Conservation (phyloP, 2,113 vertebrate genomes). For the Chrysemys picta region DNA sequence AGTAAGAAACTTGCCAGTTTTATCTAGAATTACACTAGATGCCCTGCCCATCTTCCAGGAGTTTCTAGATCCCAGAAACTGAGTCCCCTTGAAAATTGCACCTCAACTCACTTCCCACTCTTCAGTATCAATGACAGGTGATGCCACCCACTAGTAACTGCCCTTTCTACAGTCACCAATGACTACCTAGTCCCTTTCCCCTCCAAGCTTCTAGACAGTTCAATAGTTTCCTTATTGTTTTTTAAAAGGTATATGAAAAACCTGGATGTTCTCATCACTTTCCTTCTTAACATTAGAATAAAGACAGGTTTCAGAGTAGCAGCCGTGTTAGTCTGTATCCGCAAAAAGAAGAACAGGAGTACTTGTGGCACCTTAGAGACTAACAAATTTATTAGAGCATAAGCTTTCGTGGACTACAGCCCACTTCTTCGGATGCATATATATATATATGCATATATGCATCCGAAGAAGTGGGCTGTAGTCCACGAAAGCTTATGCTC, state of each 20-base stretch:
- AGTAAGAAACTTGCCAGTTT: neutral
- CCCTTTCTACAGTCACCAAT: neutral
- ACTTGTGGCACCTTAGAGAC: no score
- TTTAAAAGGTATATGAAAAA: neutral
- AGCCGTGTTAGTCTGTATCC: no score
- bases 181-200: neutral
- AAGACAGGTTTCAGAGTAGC: no score
- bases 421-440: no score
- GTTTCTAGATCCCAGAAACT: neutral
- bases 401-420: no score
- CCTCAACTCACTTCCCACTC: rapidly evolving
- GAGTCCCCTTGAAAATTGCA: neutral
- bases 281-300: neutral
- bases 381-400: no score
- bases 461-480: no score
- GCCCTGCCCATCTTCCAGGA: neutral
- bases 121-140: neutral
- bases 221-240: neutral
- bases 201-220: neutral
- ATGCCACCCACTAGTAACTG: neutral
- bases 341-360: no score
- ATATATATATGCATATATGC: no score
- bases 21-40: neutral
- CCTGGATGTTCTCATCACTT: neutral
- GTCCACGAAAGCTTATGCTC: no score